Evolutionary conservation across 1,140 invertebrate species (phyloP).

Genomic region (Tetragonula clypearis): DNA sequence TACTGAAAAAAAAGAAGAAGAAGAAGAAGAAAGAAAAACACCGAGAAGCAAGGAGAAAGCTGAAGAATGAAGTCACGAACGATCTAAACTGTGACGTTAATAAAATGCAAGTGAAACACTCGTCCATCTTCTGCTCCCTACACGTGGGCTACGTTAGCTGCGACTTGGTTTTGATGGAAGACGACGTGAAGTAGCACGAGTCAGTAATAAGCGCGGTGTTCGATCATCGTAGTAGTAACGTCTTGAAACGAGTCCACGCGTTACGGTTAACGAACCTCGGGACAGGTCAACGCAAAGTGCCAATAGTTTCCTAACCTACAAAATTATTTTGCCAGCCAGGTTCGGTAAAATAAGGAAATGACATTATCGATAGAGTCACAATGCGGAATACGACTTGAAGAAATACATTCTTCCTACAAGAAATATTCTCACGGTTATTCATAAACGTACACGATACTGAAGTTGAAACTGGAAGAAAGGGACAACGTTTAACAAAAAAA

Average conservation of each 20-base stretch:
- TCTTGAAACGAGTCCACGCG: background rate
- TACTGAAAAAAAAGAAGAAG: too few relatives aligned
- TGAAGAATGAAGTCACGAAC: background rate
- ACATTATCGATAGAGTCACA: background rate
- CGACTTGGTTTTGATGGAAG: background rate
- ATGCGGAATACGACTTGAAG: background rate
- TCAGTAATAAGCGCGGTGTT: background rate
- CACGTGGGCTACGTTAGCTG: background rate
- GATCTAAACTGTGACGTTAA: conserved; percentile 16
- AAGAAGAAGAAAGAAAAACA: too few relatives aligned
- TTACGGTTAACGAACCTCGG: background rate
- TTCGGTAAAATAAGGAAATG: too few relatives aligned
- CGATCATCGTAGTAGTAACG: background rate
- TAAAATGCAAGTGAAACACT: conserved; percentile 15
- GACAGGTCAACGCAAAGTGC: background rate
- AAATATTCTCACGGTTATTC: background rate
- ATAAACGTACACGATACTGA: too few relatives aligned
- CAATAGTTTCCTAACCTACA: background rate
- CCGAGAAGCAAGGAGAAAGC: too few relatives aligned
- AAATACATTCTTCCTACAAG: too few relatives aligned
- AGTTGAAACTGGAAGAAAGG: too few relatives aligned
- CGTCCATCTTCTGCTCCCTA: conserved; percentile 6
- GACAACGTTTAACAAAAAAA: background rate
- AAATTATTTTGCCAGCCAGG: background rate
- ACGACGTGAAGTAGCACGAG: conserved; percentile 23